Evolutionary conservation across 2,888 invertebrate genomes (phyloP).

Genomic region (Anthophora plumipes): DNA sequence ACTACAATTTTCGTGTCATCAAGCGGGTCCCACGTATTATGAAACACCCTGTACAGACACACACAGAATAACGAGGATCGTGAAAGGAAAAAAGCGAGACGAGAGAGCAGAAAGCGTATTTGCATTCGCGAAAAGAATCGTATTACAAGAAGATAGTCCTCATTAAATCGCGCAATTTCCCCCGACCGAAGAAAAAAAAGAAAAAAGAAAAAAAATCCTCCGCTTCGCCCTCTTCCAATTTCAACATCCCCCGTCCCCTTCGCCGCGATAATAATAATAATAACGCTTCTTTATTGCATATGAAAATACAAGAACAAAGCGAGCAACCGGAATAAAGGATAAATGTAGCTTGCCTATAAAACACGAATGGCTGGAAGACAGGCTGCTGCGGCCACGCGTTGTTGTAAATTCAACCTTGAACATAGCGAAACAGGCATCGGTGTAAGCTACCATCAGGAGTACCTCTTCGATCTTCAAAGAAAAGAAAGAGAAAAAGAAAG

Average conservation of each 20-base stretch:
- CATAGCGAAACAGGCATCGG: neutral
- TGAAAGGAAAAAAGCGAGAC: neutral
- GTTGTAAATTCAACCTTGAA: constrained; percentile 32
- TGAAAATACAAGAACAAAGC: constrained; percentile 17
- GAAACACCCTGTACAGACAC: no score
- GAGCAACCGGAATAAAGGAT: constrained; percentile 26
- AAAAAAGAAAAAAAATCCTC: neutral
- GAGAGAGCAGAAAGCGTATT: neutral
- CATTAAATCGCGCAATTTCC: constrained; percentile 27
- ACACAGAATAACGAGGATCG: neutral
- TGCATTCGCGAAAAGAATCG: constrained; percentile 26
- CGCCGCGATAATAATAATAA: constrained; percentile 20
- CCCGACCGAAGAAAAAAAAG: neutral
- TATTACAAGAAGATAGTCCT: constrained; percentile 1
- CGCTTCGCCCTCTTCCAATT: constrained; percentile 15
- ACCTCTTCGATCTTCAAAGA: neutral
- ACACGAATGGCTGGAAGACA: neutral
- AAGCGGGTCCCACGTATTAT: no score
- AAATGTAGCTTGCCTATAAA: constrained; percentile 34
- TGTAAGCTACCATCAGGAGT: neutral
- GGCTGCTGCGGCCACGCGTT: constrained; percentile 12
- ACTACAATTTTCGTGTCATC: no score
- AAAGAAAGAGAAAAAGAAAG: no score
- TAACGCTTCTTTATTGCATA: constrained; percentile 37
- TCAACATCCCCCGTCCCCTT: constrained; percentile 5